Evolutionary conservation across 2,113 vertebrate genomes (phyloP), one percentile per base, ranked within the genome.

Genomic region (Brachyhypopomus gauderio): DNA sequence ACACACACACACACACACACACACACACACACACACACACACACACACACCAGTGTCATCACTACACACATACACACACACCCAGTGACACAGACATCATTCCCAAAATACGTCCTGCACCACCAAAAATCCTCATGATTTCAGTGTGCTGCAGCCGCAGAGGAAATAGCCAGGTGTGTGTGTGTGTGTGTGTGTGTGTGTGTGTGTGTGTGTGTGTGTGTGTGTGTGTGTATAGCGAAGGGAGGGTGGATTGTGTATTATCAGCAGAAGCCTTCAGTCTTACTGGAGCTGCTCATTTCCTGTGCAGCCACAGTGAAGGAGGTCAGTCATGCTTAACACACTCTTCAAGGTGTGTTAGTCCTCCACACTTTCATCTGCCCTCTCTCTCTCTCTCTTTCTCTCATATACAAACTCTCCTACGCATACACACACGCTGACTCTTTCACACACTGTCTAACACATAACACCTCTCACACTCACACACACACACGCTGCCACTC

Each of bases 321-420:
- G 64, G 20, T 38, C 66, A 69, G 66, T 69, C 66, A 69, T 38
- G 34, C 66, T 69, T 69, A 38, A 38, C 66, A 20, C 66, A 69
- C 30, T 38, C 30, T 38, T 38, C 66, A 69, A 36, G 63, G 63
- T 66, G 63, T 34, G 63, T 66, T 66, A 66, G 27, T 20, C 66
- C 16, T 36, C 5, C 66, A 69, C 66, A 38, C 66, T 64, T 16
- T 64, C 17, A 38, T 38, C 66, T 19, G 5, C 19, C 30, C 17
- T 66, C 2, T 66, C 23, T 66, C 27, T 30, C 63, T 66, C 2
- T 66, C 25, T 38, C 66, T 38, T 2, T 66, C 63, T 66, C 63
- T 64, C 62, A 30, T 30, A 30, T 3, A 30, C 30, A 30, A 30
- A 30, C 1, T 30, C 30, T 30, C 30, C 30, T 4, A 41, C 41